Evolutionary conservation across 2,888 invertebrate species (phyloP).

Genomic region (Xestia ashworthii): DNA sequence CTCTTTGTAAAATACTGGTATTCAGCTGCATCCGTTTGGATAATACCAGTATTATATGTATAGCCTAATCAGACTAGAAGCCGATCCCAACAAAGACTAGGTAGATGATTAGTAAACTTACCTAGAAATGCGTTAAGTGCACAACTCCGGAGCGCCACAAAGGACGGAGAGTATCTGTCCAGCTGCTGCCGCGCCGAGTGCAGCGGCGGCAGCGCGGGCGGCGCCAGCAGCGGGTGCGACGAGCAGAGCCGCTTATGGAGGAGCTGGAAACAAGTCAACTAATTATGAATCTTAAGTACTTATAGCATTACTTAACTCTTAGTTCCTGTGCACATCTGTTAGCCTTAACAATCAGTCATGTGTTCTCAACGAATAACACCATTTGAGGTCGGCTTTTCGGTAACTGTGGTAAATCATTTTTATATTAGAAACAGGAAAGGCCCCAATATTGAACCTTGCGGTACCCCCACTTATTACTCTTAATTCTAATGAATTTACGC

Average conservation of each 20-base stretch:
- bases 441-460: background rate
- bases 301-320: background rate
- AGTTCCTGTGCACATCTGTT: background rate
- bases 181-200: slow-evolving; percentile 87
- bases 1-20: background rate
- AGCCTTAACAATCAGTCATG: background rate
- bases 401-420: background rate
- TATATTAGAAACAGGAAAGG: background rate
- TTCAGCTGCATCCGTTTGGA: no score
- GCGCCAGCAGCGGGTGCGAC: slow-evolving; percentile 78
- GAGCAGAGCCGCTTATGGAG: slow-evolving; percentile 80
- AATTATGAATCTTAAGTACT: background rate
- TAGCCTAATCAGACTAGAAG: background rate
- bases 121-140: slow-evolving; percentile 83
- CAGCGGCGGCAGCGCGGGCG: slow-evolving; percentile 84
- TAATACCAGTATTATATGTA: no score
- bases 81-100: background rate
- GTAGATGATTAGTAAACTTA: slow-evolving; percentile 60
- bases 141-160: slow-evolving; percentile 80
- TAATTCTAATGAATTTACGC: background rate
- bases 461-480: background rate
- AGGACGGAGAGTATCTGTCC: slow-evolving; percentile 83
- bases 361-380: background rate
- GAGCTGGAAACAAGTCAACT: slow-evolving; percentile 66
- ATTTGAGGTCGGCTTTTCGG: background rate